Base-by-base conservation (phyloP, 2,113 vertebrate genomes). In the Otolemur garnettii region DNA sequence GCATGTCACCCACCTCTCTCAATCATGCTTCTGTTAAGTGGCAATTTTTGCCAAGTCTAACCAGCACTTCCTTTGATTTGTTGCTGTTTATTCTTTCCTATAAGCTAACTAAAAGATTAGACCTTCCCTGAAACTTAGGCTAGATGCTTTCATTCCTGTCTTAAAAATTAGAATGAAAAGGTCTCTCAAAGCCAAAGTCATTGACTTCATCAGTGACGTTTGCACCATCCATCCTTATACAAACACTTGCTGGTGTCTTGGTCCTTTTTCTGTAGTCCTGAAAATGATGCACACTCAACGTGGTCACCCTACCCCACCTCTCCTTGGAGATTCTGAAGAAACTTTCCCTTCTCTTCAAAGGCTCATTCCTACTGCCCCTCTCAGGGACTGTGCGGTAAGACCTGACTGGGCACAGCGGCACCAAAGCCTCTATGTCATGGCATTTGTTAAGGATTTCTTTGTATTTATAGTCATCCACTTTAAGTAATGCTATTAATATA, bases 21-120 rank as follows among this genome's bases (percentile, higher is more conserved):
- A 93, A 59, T 94, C 93, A 96, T 1, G 1, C 11, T 74, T 53
- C 35, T 78, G 28, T 80, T 80, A 96, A 96, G 95, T 98, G 93
- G 75, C 75, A 96, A 95, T 96, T 96, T 95, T 98, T 90, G 75
- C 89, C 79, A 91, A 80, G 53, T 91, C 79, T 94, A 97, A 93
- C 93, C 79, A 87, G 69, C 79, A 90, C 83, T 96, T 93, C 45
- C 72, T 96, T 95, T 87, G 91, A 96, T 95, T 97, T 96, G 96
- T 75, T 96, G 74, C 91, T 91, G 53, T 95, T 93, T 82, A 79
- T 85, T 96, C 84, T 90, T 91, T 57, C 81, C 83, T 95, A 62
- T 38, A 71, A 86, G 79, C 91, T 97, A 97, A 96, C 93, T 85
- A 83, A 95, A 97, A 97, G 83, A 93, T 96, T 93, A 96, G 90